Evolutionary conservation across 1,140 invertebrate species (phyloP), one percentile per base, ranked within the genome.

Genomic region (Drosophila simulans): DNA sequence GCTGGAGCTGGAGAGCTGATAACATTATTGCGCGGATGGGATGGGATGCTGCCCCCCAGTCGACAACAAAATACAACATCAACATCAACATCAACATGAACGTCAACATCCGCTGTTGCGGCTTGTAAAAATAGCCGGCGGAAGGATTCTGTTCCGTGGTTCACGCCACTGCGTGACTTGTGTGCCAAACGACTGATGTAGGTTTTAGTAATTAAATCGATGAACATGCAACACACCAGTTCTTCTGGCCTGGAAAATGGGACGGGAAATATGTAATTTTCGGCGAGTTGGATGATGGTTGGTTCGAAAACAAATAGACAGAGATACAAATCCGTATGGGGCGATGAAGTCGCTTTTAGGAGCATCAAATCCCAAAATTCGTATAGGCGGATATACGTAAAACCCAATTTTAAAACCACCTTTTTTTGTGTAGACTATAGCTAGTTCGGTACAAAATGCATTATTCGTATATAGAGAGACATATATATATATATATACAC

Each of bases 121-220:
- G 25, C 39, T 43, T 55, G 22, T 40, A 27, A 17, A 40, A 55
- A 39, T 34, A 34, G 49, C 15, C 49, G 49, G 37, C 46, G 34
- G 42, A 46, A 58, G 42, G 27, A 46, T 31, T 43, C 54, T 51
- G 40, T 39, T 62, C 58, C 65, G 55, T 55, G 37, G 64, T 54
- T 74, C 73, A 69, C 70, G 54, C 69, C 51, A 53, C 70, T 52
- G 74, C 85, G 75, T 73, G 81, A 90, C 79, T 82, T 91, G 84
- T 86, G 90, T 91, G 90, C 90, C 90, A 91, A 91, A 91, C 80
- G 90, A 91, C 90, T 91, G 90, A 92, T 91, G 80, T 90, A 90
- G 82, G 80, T 83, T 91, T 86, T 91, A 88, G 83, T 79, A 77
- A 86, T 83, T 72, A 89, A 78, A 78, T 52, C 66, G 64, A 77